Conservation (phyloP, 1,140 invertebrate species). For the Drosophila nigrodunni region DNA sequence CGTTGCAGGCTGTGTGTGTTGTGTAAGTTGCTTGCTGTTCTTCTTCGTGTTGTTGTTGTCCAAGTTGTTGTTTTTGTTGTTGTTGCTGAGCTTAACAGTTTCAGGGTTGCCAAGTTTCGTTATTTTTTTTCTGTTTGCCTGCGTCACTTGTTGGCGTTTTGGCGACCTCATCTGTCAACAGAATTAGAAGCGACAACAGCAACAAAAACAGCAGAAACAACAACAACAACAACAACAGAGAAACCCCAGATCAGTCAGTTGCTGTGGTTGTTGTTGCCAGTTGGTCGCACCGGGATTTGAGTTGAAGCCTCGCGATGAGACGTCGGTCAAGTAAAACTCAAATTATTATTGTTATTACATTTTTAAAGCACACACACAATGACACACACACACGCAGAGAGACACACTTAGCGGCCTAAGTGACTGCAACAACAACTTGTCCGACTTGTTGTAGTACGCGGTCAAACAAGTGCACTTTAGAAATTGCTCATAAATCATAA, state of each 20-base stretch:
- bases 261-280: constrained; percentile 9
- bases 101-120: constrained; percentile 76
- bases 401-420: constrained; percentile 16
- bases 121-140: constrained; percentile 42
- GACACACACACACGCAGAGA: constrained; percentile 19
- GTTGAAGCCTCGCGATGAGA: constrained; percentile 46
- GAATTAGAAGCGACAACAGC: constrained; percentile 74
- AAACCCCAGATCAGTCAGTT: constrained; percentile 26
- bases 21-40: constrained; percentile 30
- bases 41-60: constrained; percentile 5
- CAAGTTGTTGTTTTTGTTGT: constrained; percentile 26
- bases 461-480: constrained; percentile 83
- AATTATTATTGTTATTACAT: constrained; percentile 77
- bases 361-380: constrained; percentile 39
- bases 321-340: constrained; percentile 58
- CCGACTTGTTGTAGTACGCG: constrained; percentile 80
- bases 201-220: constrained; percentile 24
- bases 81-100: constrained; percentile 61
- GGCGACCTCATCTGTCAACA: constrained; percentile 81
- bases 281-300: constrained; percentile 25
- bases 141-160: constrained; percentile 62
- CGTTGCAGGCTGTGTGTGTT: constrained; percentile 40
- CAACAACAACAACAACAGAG: constrained; percentile 14
- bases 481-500: constrained; percentile 83
- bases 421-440: constrained; percentile 56